Evolutionary conservation across 2,113 vertebrate genomes (phyloP), one percentile per base, ranked within the genome.

Genomic region (Sorex fumeus): DNA sequence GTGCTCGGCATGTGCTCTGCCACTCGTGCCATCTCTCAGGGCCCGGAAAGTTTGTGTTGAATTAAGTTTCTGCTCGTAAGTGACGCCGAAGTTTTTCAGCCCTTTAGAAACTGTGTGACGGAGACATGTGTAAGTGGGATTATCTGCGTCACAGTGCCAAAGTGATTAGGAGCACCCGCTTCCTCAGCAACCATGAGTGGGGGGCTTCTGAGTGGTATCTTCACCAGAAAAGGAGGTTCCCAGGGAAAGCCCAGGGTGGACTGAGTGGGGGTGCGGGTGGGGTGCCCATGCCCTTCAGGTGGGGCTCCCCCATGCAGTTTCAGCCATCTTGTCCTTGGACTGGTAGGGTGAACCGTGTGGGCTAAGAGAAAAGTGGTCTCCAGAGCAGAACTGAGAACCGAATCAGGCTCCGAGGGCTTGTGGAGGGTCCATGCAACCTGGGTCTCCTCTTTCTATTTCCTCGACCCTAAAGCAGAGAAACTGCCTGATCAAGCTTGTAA

Each of bases 371-470:
- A 1, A 8, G 32, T 0, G 3, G 90, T 45, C 6, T 2, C n/a
- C 47, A 5, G 45, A 60, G 27, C 9, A 16, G 8, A 60, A 11
- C 13, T 6, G 69, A 74, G 57, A 57, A 19, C 15, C 1, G 6
- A 8, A 23, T 28, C 8, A 1, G 30, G 34, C 45, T 84, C 6
- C 8, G 0, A 23, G 75, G 28, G 21, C 21, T 25, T 21, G 8
- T 4, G 43, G 57, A 60, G 18, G 16, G 27, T 3, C 0, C 4
- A 23, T 9, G 0, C 21, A 60, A 27, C 30, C n/a, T 12, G 3
- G 18, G 8, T n/a, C 76, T 21, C 87, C n/a, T 13, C 0, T 36
- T 28, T 88, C 23, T 40, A 16, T 57, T 85, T 80, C 50, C 40
- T 43, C 36, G 1, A 8, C 53, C 53, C 4, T 32, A 60, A 91